phyloP scores from a whole-genome alignment of 2,888 invertebrate genomes.

The Polymixis flavicincta region DNA sequence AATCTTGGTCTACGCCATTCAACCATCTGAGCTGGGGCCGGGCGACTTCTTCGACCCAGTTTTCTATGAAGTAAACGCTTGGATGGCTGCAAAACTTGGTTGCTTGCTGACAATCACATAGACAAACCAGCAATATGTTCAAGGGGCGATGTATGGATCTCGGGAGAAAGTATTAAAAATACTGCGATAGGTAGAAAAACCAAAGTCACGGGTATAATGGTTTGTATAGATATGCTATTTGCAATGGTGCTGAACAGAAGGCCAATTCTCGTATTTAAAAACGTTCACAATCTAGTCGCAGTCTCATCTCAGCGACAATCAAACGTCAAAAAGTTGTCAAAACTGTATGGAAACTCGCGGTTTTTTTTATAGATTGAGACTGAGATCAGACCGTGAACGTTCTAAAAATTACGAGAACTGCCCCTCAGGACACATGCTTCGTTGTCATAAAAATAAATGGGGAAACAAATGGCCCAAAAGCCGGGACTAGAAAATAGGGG shows the following conservation, averaged over 20 bases:
- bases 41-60: neutral
- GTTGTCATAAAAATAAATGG: neutral
- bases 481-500: neutral
- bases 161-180: neutral
- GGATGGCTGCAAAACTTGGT: neutral
- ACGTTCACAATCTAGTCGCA: no score
- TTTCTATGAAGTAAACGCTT: neutral
- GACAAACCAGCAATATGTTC: no score
- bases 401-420: no score
- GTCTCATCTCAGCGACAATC: no score
- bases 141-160: neutral
- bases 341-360: no score
- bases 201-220: neutral
- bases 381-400: no score
- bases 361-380: no score
- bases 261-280: no score
- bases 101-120: neutral
- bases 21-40: neutral
- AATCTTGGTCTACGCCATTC: neutral
- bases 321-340: no score
- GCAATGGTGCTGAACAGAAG: neutral
- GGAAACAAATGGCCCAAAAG: neutral
- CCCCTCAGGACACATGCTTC: no score
- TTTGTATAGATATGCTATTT: no score
- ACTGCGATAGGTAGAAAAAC: neutral